These are phyloP conservation scores for Perognathus longimembris DNA, from an alignment of 2,113 vertebrate species.

Conservation along the genomic window DNA sequence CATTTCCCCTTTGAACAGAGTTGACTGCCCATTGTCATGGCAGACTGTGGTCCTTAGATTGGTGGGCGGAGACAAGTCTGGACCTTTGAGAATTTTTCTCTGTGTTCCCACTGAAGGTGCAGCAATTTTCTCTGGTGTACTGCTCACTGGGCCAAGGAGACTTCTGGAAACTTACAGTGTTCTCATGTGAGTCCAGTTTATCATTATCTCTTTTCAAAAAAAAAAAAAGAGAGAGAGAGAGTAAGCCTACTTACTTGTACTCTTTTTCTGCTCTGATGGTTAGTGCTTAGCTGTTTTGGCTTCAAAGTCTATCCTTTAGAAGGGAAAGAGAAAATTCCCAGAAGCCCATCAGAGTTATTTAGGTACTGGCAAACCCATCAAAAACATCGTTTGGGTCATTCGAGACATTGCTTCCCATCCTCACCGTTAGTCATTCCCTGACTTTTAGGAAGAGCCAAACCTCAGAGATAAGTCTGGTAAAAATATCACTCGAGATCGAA, in stretches of 20 bases:
- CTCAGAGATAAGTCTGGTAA: constrained; percentile 69
- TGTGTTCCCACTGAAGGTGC: neutral
- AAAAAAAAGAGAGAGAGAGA: neutral
- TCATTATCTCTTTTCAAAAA: constrained; percentile 20
- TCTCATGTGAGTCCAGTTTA: neutral
- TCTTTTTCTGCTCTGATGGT: neutral
- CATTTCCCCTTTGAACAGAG: neutral
- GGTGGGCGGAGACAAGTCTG: neutral
- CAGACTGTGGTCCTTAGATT: neutral
- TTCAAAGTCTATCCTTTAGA: constrained; percentile 18
- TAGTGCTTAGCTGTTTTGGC: neutral
- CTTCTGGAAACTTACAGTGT: neutral
- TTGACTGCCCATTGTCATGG: neutral
- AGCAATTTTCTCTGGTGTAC: neutral
- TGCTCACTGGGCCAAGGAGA: neutral
- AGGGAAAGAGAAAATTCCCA: neutral
- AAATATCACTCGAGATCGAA: constrained; percentile 52
- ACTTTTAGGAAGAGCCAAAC: constrained; percentile 47
- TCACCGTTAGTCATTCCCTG: constrained; percentile 42
- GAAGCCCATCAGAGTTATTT: neutral
- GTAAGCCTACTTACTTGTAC: neutral
- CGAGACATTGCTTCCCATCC: neutral
- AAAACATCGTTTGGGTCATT: constrained; percentile 3
- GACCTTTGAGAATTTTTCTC: neutral
- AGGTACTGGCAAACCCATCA: constrained; percentile 47